These are phyloP conservation scores for Python bivittatus DNA, from an alignment of 2,113 vertebrate genomes.

Conservation along the genomic window DNA sequence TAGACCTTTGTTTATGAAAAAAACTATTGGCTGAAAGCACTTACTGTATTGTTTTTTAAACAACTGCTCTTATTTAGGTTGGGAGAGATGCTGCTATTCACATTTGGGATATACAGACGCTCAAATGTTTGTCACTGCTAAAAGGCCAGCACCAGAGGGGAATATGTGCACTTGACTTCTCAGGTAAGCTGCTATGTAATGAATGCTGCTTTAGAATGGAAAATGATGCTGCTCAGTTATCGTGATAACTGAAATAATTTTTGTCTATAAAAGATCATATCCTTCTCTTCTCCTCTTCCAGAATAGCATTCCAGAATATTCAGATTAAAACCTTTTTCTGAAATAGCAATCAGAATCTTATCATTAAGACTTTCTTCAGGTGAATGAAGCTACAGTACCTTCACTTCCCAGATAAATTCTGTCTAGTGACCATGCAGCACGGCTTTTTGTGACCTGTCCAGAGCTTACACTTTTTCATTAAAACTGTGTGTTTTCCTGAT, in stretches of 20 bases:
- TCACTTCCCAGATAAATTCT: not conserved
- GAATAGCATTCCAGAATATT: not conserved
- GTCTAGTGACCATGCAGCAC: not conserved
- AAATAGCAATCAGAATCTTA: not conserved
- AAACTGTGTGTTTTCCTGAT: not conserved
- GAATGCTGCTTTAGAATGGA: not conserved
- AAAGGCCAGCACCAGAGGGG: conserved; percentile 91
- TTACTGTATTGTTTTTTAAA: not conserved
- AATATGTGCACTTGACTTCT: conserved; percentile 96
- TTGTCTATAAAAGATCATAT: not conserved
- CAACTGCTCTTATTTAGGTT: conserved; percentile 75
- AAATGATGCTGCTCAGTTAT: not conserved
- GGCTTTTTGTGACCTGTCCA: not conserved
- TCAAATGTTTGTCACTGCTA: conserved; percentile 92
- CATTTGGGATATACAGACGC: conserved; percentile 91
- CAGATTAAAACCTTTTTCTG: not conserved
- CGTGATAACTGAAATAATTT: not conserved
- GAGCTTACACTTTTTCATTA: not conserved
- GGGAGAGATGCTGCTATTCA: conserved; percentile 94
- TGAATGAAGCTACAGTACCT: not conserved
- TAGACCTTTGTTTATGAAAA: not conserved
- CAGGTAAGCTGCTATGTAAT: conserved; percentile 74
- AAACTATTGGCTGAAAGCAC: conserved; percentile 29
- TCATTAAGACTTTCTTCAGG: not conserved
- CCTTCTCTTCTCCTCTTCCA: not conserved